Conservation (phyloP, 2,888 invertebrate genomes). For the Metallyticus violacea region DNA sequence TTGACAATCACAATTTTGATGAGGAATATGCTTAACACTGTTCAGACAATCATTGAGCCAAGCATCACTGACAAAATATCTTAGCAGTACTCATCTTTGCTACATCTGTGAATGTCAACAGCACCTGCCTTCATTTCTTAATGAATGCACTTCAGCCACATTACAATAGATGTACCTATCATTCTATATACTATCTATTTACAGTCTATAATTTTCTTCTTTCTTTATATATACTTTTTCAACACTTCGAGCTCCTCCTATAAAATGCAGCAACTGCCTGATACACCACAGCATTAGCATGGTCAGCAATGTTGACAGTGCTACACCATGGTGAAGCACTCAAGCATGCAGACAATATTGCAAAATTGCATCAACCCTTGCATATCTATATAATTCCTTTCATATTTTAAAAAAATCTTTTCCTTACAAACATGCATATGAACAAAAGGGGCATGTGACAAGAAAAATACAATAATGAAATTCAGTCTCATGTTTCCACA, state of each 20-base stretch:
- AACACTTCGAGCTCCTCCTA: constrained; percentile 15
- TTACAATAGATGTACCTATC: not conserved
- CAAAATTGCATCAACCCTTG: constrained; percentile 26
- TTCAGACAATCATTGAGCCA: not conserved
- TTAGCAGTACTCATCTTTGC: not conserved
- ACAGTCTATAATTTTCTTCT: not conserved
- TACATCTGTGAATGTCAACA: constrained; percentile 1
- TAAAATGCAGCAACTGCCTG: not conserved
- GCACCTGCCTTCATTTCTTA: constrained; percentile 18
- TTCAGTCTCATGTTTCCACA: constrained; percentile 16
- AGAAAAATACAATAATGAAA: constrained; percentile 10
- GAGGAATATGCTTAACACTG: not conserved
- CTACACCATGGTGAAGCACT: not conserved
- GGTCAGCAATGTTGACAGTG: not conserved
- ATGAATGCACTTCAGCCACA: constrained; percentile 16
- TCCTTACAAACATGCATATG: constrained; percentile 2
- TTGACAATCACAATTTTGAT: not conserved
- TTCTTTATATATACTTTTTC: constrained; percentile 3
- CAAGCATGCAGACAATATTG: not conserved
- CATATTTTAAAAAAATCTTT: not conserved
- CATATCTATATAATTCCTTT: not conserved
- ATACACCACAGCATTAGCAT: not conserved
- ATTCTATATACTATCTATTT: not conserved
- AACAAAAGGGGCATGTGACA: constrained; percentile 10
- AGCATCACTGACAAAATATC: not conserved